Evolutionary conservation across 2,888 invertebrate species (phyloP), one percentile per base, ranked within the genome.

Genomic region (Meloe dianella): DNA sequence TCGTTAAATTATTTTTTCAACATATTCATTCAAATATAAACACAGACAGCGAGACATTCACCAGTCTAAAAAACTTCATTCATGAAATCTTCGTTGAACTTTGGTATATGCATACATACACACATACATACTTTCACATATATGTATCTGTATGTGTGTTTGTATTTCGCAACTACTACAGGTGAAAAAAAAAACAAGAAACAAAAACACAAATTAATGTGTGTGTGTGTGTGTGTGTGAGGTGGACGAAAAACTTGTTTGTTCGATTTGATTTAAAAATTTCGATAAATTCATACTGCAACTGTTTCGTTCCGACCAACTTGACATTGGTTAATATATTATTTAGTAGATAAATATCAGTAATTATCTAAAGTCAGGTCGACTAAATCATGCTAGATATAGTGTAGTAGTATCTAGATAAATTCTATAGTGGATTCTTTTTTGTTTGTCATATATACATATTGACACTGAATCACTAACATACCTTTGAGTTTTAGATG

Each of bases 21-120:
- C 24, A 51, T 51, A 51, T 51, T 51, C 51, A 51, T 51, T 51
- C 51, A 51, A 51, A 51, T 12, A 51, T 24, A 51, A 10, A 51
- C 4, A 51, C 47, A 47, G 20, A 47, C 47, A 47, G 1, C 12
- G 0, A 17, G 22, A 51, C 51, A 51, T 51, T 51, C 51, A 51
- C 51, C 51, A 51, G 51, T 51, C 24, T 51, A 9, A 51, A 22
- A n/a, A n/a, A n/a, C n/a, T 6, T 51, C 51, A 51, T 51, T 51
- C 51, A 51, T 51, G 51, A 51, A 51, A 51, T 51, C 51, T 51
- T 51, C 51, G 22, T 51, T 51, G 51, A 51, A 51, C 51, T 51
- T 51, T 51, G 47, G 47, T 47, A 41, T 41, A 41, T 41, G 17
- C 0, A 12, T 17, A 7, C 8, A 9, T 10, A 10, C 10, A 32